Evolutionary conservation across 2,113 vertebrate genomes (phyloP), one percentile per base, ranked within the genome.

Genomic region (Phoxinus phoxinus): DNA sequence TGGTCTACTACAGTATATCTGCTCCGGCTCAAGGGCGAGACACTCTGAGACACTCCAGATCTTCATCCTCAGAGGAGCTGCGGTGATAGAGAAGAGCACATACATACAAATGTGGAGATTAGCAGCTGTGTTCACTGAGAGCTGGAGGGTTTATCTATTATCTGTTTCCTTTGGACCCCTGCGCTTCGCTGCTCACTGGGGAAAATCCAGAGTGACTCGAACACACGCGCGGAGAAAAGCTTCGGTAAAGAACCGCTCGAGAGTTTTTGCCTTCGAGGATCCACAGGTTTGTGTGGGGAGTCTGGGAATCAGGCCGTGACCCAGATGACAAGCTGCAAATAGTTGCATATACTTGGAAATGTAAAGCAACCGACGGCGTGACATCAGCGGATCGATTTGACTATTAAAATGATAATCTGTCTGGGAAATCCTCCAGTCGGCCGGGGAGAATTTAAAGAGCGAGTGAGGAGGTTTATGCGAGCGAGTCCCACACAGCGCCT

Each of bases 81-180:
- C 61, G 51, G 59, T 13, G 35, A 80, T 27, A 61, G 56, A 80
- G 56, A 80, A 80, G 35, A 79, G 32, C 53, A 80, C 76, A 79
- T 79, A 79, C 76, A 79, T 41, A 79, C 58, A 80, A 80, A 80
- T 61, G 77, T 61, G 35, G 11, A 61, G 77, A 48, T 81, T 48
- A 69, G 61, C 41, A 67, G 79, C 79, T 48, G 44, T 51, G 25
- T 69, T 67, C 27, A 81, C n/a, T 37, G 59, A 81, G 61, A 32
- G 79, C 61, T 81, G 4, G 9, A 41, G 35, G 77, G 25, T 46
- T 81, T 48, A 81, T 67, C 61, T 51, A 32, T 67, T 69, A 35
- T 81, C 27, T 23, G 25, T 23, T 23, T 81, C 21, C 44, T 63
- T 44, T 44, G 37, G 37, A 63, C 37, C 77, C 44, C 37, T 61